Percentiles rank a stretch among this genome's conserved stretches.
Evolutionary conservation across 2,113 vertebrate species (phyloP).

Genomic region (Pampusana beccarii): DNA sequence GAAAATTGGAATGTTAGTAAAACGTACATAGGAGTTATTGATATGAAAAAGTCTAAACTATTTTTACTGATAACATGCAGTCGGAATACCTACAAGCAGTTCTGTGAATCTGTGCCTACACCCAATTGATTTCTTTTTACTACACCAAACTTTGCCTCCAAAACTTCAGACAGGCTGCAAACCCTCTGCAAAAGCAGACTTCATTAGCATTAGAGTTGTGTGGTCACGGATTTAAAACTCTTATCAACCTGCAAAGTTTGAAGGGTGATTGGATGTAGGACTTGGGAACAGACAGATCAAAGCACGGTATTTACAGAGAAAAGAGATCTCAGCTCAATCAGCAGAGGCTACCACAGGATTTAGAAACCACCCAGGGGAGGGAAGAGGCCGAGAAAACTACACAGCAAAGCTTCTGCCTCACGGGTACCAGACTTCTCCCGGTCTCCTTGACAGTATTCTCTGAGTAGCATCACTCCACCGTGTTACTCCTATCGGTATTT

Average conservation of each 20-base stretch:
- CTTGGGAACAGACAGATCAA: neutral
- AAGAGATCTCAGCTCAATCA: neutral
- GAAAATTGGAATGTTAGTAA: neutral
- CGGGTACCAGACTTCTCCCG: neutral
- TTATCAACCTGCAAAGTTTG: neutral
- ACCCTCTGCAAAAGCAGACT: neutral
- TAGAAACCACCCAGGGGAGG: neutral
- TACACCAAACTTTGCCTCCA: neutral
- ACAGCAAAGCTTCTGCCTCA: neutral
- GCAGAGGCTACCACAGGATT: neutral
- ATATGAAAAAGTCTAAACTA: neutral
- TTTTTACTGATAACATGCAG: neutral
- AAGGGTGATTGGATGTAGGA: neutral
- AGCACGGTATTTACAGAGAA: neutral
- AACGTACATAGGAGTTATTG: neutral
- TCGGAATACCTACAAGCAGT: neutral
- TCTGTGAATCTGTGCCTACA: neutral
- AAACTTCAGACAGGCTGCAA: neutral
- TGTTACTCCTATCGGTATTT: neutral
- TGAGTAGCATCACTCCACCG: neutral
- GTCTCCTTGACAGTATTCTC: neutral
- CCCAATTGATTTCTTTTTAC: neutral
- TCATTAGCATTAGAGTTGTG: neutral
- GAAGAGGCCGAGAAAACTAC: neutral
- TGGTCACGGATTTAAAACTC: neutral